phyloP scores from a whole-genome alignment of 2,113 vertebrate genomes.

The Campylomormyrus numenius region DNA sequence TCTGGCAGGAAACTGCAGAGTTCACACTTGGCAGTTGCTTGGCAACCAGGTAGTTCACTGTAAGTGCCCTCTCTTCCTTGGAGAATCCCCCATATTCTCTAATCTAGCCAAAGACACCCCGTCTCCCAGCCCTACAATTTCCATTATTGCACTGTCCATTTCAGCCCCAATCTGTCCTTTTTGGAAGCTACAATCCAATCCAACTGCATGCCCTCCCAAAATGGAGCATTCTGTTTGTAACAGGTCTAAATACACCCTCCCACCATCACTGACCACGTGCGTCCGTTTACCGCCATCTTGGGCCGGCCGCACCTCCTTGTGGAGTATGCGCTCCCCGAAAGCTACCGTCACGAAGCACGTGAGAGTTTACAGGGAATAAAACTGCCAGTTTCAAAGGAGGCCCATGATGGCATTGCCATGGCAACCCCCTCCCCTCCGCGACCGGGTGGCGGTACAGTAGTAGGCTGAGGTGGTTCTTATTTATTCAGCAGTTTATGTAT shows the following conservation, averaged over 20 bases:
- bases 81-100: constrained; percentile 33
- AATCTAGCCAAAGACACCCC: constrained; percentile 28
- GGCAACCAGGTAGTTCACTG: constrained; percentile 63
- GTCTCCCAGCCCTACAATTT: constrained; percentile 29
- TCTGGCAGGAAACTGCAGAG: constrained; percentile 24
- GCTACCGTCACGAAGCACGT: background rate
- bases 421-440: background rate
- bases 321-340: background rate
- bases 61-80: constrained; percentile 34
- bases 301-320: background rate
- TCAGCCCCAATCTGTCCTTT: background rate
- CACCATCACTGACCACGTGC: background rate
- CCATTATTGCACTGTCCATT: constrained; percentile 12
- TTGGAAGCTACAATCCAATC: background rate
- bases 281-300: background rate
- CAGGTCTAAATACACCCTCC: background rate
- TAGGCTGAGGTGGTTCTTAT: constrained; percentile 50
- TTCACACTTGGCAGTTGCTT: constrained; percentile 60
- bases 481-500: constrained; percentile 59
- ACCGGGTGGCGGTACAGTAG: constrained; percentile 32
- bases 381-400: background rate
- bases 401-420: background rate
- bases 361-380: background rate
- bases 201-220: background rate
- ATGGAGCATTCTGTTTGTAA: background rate